Evolutionary conservation across 2,888 invertebrate genomes (phyloP), one percentile per base, ranked within the genome.

Genomic region (Steromphala cineraria): DNA sequence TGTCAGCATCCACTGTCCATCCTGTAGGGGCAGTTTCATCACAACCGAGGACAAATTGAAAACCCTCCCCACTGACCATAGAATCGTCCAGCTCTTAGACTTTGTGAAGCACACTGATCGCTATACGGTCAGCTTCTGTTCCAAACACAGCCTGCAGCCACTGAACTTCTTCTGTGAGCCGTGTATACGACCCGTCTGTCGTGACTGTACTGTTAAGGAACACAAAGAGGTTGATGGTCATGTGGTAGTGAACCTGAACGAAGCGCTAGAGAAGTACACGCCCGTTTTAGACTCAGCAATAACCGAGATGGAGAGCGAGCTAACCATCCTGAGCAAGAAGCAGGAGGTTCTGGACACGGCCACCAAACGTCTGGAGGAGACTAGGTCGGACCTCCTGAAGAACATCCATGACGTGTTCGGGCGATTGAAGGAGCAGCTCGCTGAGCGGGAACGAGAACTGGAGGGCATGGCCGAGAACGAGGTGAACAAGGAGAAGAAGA

Each of bases 81-180:
- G 90, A 36, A 85, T 91, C 5, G 86, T 91, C 19, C 91, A 91
- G 82, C 87, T 91, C n/a, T 81, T 90, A 81, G 90, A 91, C 76
- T 91, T 92, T 80, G 86, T 91, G 1, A 87, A 88, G 7, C 84
- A 84, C 21, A 90, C 90, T 0, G 90, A 90, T 24, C 86, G 86
- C 84, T 88, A 88, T 56, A 90, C 87, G 0, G 84, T 89, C 13
- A 87, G 87, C 55, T 90, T 89, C 78, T 91, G 91, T 81, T 86
- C 87, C 46, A 90, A 88, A 74, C 91, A 91, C 76, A 81, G 83
- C 19, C 81, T 87, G 13, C 90, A 91, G 82, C 89, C 90, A 0
- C 82, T 91, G 53, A 90, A 90, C 77, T 91, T 91, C 84, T 91
- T 91, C 82, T 91, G 91, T 83, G 91, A 91, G 83, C 82, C 83